Conservation (phyloP, 2,888 invertebrate species). For the Eulithis prunata region DNA sequence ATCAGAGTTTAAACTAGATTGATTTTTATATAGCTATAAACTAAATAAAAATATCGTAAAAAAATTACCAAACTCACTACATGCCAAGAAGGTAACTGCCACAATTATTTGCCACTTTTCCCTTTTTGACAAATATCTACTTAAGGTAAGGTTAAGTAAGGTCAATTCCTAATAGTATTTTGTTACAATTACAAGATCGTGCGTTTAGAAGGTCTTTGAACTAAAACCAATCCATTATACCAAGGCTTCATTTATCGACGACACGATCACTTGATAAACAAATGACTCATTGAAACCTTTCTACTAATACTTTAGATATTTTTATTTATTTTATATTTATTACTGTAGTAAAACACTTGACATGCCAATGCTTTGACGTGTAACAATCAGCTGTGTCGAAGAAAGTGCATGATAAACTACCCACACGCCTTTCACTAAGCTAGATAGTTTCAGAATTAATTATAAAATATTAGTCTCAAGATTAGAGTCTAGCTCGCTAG, state of each 20-base stretch:
- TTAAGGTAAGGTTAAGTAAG: too few relatives aligned
- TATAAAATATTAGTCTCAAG: slow-evolving; percentile 30
- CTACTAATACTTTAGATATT: not conserved
- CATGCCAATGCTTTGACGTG: slow-evolving; percentile 25
- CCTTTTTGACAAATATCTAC: too few relatives aligned
- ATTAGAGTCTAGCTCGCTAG: not conserved
- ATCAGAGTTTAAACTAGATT: too few relatives aligned
- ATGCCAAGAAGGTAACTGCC: too few relatives aligned
- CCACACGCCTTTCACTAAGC: slow-evolving; percentile 34
- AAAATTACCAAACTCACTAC: too few relatives aligned
- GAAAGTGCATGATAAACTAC: slow-evolving; percentile 38
- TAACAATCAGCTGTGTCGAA: slow-evolving; percentile 22
- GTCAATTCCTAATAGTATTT: too few relatives aligned
- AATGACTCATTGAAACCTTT: slow-evolving; percentile 15
- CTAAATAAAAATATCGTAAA: too few relatives aligned
- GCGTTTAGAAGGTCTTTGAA: not conserved
- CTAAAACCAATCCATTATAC: not conserved
- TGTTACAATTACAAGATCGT: too few relatives aligned
- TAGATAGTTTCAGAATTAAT: slow-evolving; percentile 25
- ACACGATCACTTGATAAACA: too few relatives aligned
- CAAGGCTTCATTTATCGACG: not conserved
- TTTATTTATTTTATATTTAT: too few relatives aligned
- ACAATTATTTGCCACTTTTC: too few relatives aligned
- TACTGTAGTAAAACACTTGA: slow-evolving; percentile 6
- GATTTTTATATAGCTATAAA: too few relatives aligned